phyloP scores from a whole-genome alignment of 2,888 invertebrate genomes.

The Aphrophora alni region DNA sequence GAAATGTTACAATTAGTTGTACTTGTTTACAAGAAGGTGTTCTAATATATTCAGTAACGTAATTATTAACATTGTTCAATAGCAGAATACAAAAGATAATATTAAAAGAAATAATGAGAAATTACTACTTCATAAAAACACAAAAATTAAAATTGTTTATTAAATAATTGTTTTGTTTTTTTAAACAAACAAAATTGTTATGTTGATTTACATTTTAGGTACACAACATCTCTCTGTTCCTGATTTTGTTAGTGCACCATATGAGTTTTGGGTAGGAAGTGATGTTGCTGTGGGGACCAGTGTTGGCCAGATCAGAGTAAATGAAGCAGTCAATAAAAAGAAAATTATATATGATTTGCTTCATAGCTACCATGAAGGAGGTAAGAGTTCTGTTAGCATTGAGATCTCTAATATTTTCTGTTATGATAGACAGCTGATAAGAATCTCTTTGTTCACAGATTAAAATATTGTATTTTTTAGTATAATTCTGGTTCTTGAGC shows the following conservation, averaged over 20 bases:
- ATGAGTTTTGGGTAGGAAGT: conserved; percentile 90
- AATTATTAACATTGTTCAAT: no score
- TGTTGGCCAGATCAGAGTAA: conserved; percentile 82
- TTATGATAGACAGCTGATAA: conserved; percentile 80
- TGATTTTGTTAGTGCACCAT: conserved; percentile 83
- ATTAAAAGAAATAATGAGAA: no score
- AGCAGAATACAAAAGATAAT: no score
- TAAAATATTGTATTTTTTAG: no score
- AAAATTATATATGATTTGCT: conserved; percentile 77
- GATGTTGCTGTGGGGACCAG: conserved; percentile 85
- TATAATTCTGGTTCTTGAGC: no score
- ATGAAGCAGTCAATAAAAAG: conserved; percentile 71
- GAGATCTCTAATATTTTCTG: conserved; percentile 73
- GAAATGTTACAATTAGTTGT: no score
- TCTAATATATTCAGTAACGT: no score
- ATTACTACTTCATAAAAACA: no score
- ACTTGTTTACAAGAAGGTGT: no score
- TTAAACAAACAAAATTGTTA: conserved; percentile 48
- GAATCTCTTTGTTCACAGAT: conserved; percentile 73
- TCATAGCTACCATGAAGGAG: conserved; percentile 85
- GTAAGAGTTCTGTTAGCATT: conserved; percentile 68
- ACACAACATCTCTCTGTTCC: conserved; percentile 57
- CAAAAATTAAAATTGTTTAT: no score
- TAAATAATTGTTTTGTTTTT: no score
- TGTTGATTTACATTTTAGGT: not conserved